Percentiles rank a stretch among this genome's conserved stretches.
Evolutionary conservation across 2,888 invertebrate species (phyloP).

Genomic region (Melieria picta): DNA sequence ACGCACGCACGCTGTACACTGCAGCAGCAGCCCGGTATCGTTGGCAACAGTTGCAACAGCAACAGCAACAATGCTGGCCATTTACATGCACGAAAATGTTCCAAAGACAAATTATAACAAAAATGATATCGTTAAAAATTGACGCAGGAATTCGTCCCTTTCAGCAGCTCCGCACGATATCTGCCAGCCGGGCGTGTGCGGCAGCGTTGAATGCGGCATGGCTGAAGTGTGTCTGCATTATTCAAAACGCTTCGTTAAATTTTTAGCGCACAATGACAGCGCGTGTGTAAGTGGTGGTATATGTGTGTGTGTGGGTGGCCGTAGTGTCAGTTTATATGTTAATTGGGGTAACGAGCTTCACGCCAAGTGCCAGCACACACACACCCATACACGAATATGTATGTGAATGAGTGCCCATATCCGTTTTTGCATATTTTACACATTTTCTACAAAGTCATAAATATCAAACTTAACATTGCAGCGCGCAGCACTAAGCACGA

Average conservation of each 20-base stretch:
- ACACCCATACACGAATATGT: too few relatives aligned
- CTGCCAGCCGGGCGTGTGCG: too few relatives aligned
- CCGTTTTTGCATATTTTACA: not conserved
- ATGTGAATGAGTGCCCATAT: not conserved
- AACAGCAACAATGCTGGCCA: not conserved
- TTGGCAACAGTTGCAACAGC: not conserved
- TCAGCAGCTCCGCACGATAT: too few relatives aligned
- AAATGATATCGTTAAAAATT: not conserved
- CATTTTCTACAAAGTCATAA: slow-evolving; percentile 2
- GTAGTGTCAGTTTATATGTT: not conserved
- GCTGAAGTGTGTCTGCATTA: not conserved
- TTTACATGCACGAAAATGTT: slow-evolving; percentile 1
- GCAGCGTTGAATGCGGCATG: not conserved
- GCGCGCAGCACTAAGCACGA: not conserved
- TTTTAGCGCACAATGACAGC: not conserved
- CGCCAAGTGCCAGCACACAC: not conserved
- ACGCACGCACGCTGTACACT: too few relatives aligned
- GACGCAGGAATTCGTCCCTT: too few relatives aligned
- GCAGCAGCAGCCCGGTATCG: not conserved
- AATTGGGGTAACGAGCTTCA: slow-evolving; percentile 2
- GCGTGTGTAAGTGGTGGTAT: not conserved
- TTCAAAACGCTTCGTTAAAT: slow-evolving; percentile 3
- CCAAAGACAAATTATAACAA: slow-evolving; percentile 18
- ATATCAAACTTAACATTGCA: slow-evolving; percentile 3
- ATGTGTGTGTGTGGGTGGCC: not conserved